Conservation (phyloP, 2,113 vertebrate genomes). For the Anhinga rufa region DNA sequence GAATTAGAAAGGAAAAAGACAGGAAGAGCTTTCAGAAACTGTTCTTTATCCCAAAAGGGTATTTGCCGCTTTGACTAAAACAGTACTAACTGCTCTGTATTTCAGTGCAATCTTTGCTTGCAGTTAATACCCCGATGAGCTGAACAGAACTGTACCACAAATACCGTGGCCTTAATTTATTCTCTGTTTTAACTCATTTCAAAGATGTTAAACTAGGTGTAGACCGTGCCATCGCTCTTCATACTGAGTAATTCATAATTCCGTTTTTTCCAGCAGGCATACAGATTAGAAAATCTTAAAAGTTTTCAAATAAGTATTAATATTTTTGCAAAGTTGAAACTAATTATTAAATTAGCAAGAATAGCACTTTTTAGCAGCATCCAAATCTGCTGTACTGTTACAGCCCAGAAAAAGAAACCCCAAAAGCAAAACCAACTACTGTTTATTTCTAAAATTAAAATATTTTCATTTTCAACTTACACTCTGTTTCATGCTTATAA, state of each 20-base stretch:
- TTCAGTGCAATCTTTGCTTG: neutral
- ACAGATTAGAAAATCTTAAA: neutral
- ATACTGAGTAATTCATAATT: neutral
- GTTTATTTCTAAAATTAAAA: neutral
- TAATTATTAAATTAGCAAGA: neutral
- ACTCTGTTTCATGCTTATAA: conserved; percentile 98
- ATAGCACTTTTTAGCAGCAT: neutral
- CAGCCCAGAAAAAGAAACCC: neutral
- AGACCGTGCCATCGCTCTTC: neutral
- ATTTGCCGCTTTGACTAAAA: neutral
- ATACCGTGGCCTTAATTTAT: neutral
- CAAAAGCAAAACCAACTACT: neutral
- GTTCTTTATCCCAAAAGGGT: neutral
- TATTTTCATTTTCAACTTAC: conserved; percentile 73
- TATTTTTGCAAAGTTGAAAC: neutral
- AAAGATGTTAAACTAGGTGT: neutral
- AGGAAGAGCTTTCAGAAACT: neutral
- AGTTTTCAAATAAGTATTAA: neutral
- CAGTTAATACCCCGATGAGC: neutral
- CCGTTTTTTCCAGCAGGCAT: neutral
- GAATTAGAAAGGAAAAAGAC: neutral
- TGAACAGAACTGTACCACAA: neutral
- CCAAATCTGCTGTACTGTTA: neutral
- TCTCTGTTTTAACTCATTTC: neutral
- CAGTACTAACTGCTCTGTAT: neutral